These are phyloP conservation scores for Leptinotarsa tumamoca DNA, from an alignment of 2,888 invertebrate species.

Conservation along the genomic window DNA sequence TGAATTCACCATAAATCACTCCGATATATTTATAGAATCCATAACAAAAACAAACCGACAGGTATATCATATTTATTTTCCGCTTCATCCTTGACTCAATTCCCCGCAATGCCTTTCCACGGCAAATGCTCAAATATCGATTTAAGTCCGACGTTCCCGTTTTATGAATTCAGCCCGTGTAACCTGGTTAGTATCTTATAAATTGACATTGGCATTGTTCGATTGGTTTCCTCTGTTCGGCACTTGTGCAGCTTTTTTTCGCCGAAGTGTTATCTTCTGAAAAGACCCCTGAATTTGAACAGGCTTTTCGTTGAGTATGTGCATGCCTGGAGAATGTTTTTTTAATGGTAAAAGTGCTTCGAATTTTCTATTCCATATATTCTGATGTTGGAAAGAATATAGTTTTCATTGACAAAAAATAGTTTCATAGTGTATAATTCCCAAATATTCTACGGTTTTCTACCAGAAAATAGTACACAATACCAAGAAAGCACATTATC, in stretches of 20 bases:
- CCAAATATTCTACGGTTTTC: too few relatives aligned
- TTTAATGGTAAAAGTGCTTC: too few relatives aligned
- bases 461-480: too few relatives aligned
- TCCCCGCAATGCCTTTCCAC: background rate
- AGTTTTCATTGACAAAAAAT: too few relatives aligned
- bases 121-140: conserved; percentile 4
- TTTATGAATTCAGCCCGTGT: conserved; percentile 9
- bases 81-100: conserved; percentile 10
- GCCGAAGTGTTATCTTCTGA: background rate
- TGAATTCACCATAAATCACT: background rate
- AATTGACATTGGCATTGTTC: conserved; percentile 9
- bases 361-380: too few relatives aligned
- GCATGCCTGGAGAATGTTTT: too few relatives aligned
- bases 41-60: background rate
- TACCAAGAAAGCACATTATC: too few relatives aligned
- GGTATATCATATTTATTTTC: conserved; percentile 14
- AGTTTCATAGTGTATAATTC: too few relatives aligned
- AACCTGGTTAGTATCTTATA: conserved; percentile 15
- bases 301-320: too few relatives aligned
- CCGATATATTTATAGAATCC: background rate
- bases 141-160: background rate
- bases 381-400: too few relatives aligned
- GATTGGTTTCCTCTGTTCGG: background rate
- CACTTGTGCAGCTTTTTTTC: conserved; percentile 1
- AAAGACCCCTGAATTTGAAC: background rate